Evolutionary conservation across 2,113 vertebrate species (phyloP), one percentile per base, ranked within the genome.

Genomic region (Microtus pennsylvanicus): DNA sequence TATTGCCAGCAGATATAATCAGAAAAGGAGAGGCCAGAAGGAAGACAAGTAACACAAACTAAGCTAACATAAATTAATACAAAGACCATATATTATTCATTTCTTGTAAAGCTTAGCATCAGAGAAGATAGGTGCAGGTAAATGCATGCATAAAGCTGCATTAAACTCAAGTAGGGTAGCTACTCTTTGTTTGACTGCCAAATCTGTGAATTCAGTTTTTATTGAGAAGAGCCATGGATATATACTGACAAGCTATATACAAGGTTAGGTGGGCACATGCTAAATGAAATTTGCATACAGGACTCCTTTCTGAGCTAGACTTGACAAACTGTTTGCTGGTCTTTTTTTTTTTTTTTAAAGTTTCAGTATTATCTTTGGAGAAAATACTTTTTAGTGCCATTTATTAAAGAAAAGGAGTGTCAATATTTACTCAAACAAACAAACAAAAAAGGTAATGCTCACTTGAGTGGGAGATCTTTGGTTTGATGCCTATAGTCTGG

Each of bases 401-500:
- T 93, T 94, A 96, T 74, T 95, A 47, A 97, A 92, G 86, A 96
- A 90, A 88, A 58, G 86, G 95, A 90, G 12, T 88, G 17, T 93
- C 77, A 81, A 89, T n/a, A 30, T 30, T 95, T 33, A 94, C n/a
- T 95, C 96, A 38, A 83, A 83, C 58, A 81, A 69, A 75, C 96
- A 38, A 83, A 83, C 58, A 81, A 69, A 75, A 83, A 67, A 52
- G 61, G 70, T 33, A 74, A 96, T 70, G 42, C 65, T 97, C 92
- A 93, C 69, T 97, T 88, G 86, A 90, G 55, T 88, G 76, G 89
- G 85, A 87, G 72, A 92, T 65, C 86, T 94, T 91, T 81, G 55
- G 93, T 91, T 95, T 95, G 81, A 92, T 95, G 96, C 97, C 96
- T 98, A 97, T 35, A 98, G 96, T 0, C 93, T 98, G 98, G 98